These are phyloP conservation scores for Noturus placidus DNA, from an alignment of 2,113 vertebrate genomes.

Conservation along the genomic window DNA sequence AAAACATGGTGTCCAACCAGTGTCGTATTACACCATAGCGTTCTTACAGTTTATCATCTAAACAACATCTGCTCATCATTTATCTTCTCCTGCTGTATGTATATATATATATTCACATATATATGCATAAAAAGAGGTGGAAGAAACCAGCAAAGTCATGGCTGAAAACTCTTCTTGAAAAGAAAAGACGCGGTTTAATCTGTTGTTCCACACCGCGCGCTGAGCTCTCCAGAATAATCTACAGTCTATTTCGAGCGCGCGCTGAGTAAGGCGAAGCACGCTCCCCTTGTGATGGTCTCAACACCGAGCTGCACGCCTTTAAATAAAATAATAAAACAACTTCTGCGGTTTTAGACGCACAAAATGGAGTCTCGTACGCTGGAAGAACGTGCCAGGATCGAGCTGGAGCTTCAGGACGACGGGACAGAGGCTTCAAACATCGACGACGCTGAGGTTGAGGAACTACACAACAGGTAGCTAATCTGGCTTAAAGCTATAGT, in stretches of 20 bases:
- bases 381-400: conserved; percentile 68
- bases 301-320: conserved; percentile 59
- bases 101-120: too few species aligned
- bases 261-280: conserved; percentile 80
- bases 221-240: conserved; percentile 48
- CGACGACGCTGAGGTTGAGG: conserved; percentile 73
- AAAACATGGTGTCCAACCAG: conserved; percentile 35
- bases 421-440: conserved; percentile 62
- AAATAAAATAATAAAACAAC: conserved; percentile 46
- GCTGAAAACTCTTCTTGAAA: conserved; percentile 10
- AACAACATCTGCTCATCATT: conserved; percentile 1
- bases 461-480: conserved; percentile 82
- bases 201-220: conserved; percentile 27
- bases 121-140: not conserved
- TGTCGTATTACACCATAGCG: conserved; percentile 46
- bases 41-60: conserved; percentile 31
- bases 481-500: not conserved
- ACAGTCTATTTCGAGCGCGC: conserved; percentile 87
- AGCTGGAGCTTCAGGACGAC: conserved; percentile 67
- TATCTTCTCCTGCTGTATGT: not conserved
- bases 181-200: conserved; percentile 15
- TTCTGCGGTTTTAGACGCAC: not conserved
- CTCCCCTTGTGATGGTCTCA: conserved; percentile 73
- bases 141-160: not conserved
- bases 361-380: conserved; percentile 61